Percentiles rank a stretch among this genome's conserved stretches.
Conservation (phyloP, 2,888 invertebrate species). For the Aphodius sticticus region DNA sequence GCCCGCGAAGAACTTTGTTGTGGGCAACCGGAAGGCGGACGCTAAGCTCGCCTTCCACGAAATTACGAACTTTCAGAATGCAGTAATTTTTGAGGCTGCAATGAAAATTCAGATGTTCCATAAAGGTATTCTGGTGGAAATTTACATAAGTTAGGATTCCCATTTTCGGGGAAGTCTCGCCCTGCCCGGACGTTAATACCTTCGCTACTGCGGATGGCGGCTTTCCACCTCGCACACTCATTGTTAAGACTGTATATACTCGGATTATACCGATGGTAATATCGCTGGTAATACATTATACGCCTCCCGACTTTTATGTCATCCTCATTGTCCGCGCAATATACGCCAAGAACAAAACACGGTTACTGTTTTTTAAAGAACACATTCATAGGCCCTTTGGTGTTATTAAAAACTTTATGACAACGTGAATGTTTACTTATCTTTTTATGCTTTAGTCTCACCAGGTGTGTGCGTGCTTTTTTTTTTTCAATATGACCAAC, state of each 20-base stretch:
- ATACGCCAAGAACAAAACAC: background rate
- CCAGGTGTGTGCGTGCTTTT: too few relatives aligned
- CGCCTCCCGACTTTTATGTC: background rate
- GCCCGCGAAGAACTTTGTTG: slow-evolving; percentile 37
- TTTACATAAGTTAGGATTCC: slow-evolving; percentile 36
- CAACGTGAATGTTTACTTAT: too few relatives aligned
- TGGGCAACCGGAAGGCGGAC: slow-evolving; percentile 33
- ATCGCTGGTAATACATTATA: background rate
- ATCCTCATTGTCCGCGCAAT: background rate
- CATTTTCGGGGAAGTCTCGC: slow-evolving; percentile 18
- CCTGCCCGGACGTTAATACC: background rate
- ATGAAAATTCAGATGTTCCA: slow-evolving; percentile 32
- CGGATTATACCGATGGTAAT: background rate
- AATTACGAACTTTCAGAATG: slow-evolving; percentile 38
- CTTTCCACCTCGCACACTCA: slow-evolving; percentile 31
- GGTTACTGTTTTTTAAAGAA: background rate
- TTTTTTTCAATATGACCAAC: too few relatives aligned
- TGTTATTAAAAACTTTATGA: too few relatives aligned
- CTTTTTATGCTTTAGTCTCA: too few relatives aligned
- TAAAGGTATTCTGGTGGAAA: slow-evolving; percentile 35
- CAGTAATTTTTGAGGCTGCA: slow-evolving; percentile 38
- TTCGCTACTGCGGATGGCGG: slow-evolving; percentile 9
- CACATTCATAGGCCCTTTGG: too few relatives aligned
- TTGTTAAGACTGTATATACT: slow-evolving; percentile 8
- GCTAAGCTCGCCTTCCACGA: slow-evolving; percentile 32